A percentile compares a stretch with the other conserved stretches of the same genome.
These are phyloP conservation scores for Elachura formosa DNA, from an alignment of 2,113 vertebrate species.

Conservation along the genomic window DNA sequence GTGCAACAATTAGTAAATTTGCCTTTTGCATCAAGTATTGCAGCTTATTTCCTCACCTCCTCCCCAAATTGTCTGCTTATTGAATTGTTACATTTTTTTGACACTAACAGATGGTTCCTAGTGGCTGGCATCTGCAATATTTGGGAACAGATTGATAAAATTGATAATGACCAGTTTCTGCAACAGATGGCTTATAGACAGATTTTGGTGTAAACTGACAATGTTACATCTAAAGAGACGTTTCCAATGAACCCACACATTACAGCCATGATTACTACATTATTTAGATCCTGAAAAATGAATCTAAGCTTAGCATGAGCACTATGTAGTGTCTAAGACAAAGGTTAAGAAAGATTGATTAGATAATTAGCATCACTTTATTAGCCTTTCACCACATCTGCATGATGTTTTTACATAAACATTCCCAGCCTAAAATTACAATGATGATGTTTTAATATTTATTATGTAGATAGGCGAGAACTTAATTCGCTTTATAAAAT, in stretches of 20 bases:
- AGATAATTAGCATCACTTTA: conserved; percentile 44
- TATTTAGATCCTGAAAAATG: conserved; percentile 53
- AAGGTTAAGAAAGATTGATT: conserved; percentile 70
- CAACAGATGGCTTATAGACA: conserved; percentile 67
- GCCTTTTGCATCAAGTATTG: neutral
- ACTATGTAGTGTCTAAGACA: conserved; percentile 9
- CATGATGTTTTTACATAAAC: neutral
- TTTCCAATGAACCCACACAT: conserved; percentile 49
- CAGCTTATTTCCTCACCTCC: neutral
- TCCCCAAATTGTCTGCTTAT: conserved; percentile 36
- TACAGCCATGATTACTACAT: conserved; percentile 40
- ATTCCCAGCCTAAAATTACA: conserved; percentile 8
- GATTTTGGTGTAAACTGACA: conserved; percentile 55
- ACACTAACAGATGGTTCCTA: conserved; percentile 64
- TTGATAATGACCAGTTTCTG: conserved; percentile 59
- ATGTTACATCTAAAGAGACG: conserved; percentile 45
- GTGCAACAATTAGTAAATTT: neutral
- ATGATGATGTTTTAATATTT: conserved; percentile 37
- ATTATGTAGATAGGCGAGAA: neutral
- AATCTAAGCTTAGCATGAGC: conserved; percentile 16
- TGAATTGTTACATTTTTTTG: conserved; percentile 48
- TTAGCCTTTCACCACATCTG: conserved; percentile 55
- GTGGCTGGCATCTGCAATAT: conserved; percentile 63
- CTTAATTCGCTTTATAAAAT: neutral
- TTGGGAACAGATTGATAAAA: conserved; percentile 66